Conservation (phyloP, 2,797 vertebrate genomes). For the Falco berigora region DNA sequence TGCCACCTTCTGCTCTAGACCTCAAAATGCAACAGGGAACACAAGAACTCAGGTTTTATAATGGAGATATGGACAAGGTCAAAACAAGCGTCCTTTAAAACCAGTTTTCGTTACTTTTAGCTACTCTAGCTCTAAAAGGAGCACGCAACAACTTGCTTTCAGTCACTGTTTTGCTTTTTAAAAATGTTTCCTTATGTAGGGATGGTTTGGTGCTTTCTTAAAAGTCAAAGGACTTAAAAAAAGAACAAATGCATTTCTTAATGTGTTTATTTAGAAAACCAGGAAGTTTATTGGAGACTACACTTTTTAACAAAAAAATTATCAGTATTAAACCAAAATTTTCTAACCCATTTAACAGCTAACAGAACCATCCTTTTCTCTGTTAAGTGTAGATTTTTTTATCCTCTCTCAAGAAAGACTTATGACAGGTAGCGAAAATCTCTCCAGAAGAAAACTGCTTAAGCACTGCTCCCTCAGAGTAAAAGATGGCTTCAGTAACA, state of each 20-base stretch:
- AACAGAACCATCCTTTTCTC: not conserved
- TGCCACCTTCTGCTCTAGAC: not conserved
- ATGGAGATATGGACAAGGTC: not conserved
- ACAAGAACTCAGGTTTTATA: not conserved
- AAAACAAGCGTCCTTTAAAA: not conserved
- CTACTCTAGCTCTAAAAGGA: not conserved
- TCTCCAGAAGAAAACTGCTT: not conserved
- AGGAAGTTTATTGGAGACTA: not conserved
- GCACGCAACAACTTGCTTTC: not conserved
- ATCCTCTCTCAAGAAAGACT: not conserved
- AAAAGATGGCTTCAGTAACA: slow-evolving; percentile 73
- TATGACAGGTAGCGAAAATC: not conserved
- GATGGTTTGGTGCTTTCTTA: not conserved
- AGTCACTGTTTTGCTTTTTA: not conserved
- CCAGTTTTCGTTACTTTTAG: not conserved
- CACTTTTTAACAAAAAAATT: not conserved
- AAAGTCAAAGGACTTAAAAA: not conserved
- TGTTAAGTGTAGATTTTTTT: not conserved
- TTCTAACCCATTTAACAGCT: not conserved
- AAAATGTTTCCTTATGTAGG: not conserved
- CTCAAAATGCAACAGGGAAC: not conserved
- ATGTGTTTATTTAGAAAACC: not conserved
- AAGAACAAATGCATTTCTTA: not conserved
- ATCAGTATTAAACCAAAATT: not conserved
- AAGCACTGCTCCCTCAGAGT: not conserved